Conservation (phyloP, 2,888 invertebrate genomes). For the Dugesia japonica region DNA sequence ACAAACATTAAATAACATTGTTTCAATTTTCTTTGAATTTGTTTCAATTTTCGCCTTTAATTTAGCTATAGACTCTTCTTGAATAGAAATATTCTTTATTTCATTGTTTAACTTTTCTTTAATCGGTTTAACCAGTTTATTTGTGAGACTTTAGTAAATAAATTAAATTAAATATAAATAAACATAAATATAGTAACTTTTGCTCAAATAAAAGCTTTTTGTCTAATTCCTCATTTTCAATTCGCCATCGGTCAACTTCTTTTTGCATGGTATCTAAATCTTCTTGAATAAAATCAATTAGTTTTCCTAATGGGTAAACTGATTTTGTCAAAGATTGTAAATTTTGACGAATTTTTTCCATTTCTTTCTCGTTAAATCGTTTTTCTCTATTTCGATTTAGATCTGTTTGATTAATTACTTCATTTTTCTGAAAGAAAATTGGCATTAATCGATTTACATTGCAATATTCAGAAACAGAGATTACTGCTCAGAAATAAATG, state of each 20-base stretch:
- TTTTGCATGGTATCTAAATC: conserved; percentile 88
- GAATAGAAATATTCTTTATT: neutral
- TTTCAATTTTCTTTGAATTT: neutral
- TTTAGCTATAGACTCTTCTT: neutral
- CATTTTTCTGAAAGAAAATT: neutral
- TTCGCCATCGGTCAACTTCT: conserved; percentile 70
- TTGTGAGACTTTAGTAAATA: neutral
- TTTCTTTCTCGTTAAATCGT: conserved; percentile 60
- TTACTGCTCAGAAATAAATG: too few relatives aligned
- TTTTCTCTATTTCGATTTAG: conserved; percentile 52
- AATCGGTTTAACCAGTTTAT: neutral
- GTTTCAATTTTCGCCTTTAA: neutral
- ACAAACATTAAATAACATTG: conserved; percentile 15
- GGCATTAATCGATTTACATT: too few relatives aligned
- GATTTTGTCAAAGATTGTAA: conserved; percentile 75
- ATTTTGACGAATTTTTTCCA: conserved; percentile 62
- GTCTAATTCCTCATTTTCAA: conserved; percentile 58
- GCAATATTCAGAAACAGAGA: too few relatives aligned
- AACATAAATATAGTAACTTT: conserved; percentile 52
- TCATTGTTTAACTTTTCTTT: neutral
- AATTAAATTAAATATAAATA: neutral
- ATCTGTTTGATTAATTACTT: conserved; percentile 37
- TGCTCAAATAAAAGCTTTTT: conserved; percentile 61
- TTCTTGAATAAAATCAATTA: conserved; percentile 83
- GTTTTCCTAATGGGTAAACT: conserved; percentile 78